These are phyloP conservation scores for Leucania comma DNA, from an alignment of 2,888 invertebrate genomes.

Conservation along the genomic window DNA sequence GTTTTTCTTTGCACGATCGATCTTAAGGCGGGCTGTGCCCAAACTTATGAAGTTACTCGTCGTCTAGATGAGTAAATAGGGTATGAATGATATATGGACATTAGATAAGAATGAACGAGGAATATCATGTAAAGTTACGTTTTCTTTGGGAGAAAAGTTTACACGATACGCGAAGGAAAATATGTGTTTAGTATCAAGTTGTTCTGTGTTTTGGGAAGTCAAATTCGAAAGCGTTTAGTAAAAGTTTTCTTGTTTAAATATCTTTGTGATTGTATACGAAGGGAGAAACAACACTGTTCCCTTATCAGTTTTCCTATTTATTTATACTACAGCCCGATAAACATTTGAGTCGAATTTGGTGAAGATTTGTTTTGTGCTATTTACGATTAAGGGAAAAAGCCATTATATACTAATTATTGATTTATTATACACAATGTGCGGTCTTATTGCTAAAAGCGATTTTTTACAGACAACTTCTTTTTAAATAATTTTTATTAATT, in stretches of 20 bases:
- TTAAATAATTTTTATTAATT: no score
- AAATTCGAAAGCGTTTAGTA: constrained; percentile 18
- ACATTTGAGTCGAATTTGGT: no score
- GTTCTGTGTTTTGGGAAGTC: constrained; percentile 24
- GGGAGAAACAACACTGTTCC: no score
- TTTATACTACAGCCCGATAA: no score
- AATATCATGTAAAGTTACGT: constrained; percentile 40
- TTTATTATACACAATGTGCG: no score
- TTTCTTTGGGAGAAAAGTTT: constrained; percentile 32
- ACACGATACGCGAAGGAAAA: constrained; percentile 16
- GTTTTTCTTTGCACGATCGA: constrained; percentile 50
- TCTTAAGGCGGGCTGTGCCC: constrained; percentile 29
- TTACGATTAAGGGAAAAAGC: no score
- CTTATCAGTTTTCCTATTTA: neutral
- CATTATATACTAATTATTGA: no score
- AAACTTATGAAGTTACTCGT: constrained; percentile 49
- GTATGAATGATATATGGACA: constrained; percentile 52
- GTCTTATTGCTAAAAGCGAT: no score
- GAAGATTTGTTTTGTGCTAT: no score
- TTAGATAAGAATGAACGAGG: constrained; percentile 40
- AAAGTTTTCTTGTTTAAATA: constrained; percentile 4
- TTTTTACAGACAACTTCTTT: no score
- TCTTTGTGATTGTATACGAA: neutral
- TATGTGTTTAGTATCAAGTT: constrained; percentile 22
- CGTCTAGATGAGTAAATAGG: constrained; percentile 51